phyloP scores from a whole-genome alignment of 1,140 invertebrate genomes.

The Epicauta chinensis region DNA sequence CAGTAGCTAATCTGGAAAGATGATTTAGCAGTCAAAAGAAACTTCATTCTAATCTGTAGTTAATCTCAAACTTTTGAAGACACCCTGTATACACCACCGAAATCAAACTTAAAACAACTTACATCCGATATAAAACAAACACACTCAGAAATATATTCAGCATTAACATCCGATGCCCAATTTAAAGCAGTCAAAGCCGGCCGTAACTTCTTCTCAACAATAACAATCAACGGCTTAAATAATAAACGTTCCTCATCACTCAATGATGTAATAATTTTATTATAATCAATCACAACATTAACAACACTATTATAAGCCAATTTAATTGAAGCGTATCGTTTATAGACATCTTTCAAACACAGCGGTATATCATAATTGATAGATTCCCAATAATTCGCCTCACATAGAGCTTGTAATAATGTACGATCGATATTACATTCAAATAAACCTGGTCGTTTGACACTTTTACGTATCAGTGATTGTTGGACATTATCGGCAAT shows the following conservation, averaged over 20 bases:
- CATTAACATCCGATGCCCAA: constrained; percentile 67
- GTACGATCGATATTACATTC: constrained; percentile 72
- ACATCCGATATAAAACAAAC: constrained; percentile 60
- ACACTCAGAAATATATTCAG: constrained; percentile 73
- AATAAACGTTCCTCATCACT: constrained; percentile 52
- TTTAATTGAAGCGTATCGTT: constrained; percentile 55
- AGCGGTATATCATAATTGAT: constrained; percentile 60
- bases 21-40: too few relatives aligned
- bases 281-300: constrained; percentile 71
- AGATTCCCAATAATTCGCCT: constrained; percentile 60
- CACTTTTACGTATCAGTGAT: constrained; percentile 62
- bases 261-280: constrained; percentile 62
- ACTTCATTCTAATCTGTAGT: too few relatives aligned
- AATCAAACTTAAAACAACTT: constrained; percentile 25
- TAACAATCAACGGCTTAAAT: constrained; percentile 49
- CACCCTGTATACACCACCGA: too few relatives aligned
- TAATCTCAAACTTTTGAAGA: too few relatives aligned
- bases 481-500: constrained; percentile 58
- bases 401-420: constrained; percentile 56
- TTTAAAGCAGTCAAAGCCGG: constrained; percentile 73
- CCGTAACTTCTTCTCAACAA: constrained; percentile 65
- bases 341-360: constrained; percentile 53
- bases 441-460: constrained; percentile 55
- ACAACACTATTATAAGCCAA: constrained; percentile 68
- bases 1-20: too few relatives aligned